phyloP scores from a whole-genome alignment of 2,888 invertebrate genomes.

The Cloeon dipterum region DNA sequence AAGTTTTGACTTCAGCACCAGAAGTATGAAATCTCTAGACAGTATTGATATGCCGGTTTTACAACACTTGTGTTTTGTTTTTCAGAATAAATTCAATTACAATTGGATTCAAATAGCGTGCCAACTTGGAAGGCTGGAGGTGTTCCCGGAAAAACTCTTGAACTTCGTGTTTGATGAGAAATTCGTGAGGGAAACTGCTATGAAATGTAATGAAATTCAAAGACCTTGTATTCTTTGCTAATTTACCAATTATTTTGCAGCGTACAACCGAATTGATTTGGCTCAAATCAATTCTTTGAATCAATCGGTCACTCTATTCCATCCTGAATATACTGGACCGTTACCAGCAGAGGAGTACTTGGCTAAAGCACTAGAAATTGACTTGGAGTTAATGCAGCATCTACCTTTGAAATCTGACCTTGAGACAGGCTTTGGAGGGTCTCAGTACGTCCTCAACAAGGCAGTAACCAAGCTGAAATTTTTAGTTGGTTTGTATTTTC shows the following conservation, averaged over 20 bases:
- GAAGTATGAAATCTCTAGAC: neutral
- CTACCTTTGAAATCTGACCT: constrained; percentile 24
- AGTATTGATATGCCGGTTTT: constrained; percentile 9
- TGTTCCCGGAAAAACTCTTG: no score
- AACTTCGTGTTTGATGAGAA: no score
- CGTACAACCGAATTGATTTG: constrained; percentile 21
- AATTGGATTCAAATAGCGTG: no score
- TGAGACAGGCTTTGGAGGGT: constrained; percentile 29
- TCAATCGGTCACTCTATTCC: constrained; percentile 26
- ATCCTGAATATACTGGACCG: constrained; percentile 20
- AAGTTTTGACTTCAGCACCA: constrained; percentile 18
- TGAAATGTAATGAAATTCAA: no score
- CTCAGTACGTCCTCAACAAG: constrained; percentile 26
- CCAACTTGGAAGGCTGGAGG: no score
- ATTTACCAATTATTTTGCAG: no score
- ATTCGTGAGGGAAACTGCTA: no score
- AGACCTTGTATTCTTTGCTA: constrained; percentile 17
- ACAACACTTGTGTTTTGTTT: constrained; percentile 7
- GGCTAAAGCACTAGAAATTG: constrained; percentile 16
- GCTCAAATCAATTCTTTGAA: constrained; percentile 26
- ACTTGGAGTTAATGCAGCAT: constrained; percentile 16
- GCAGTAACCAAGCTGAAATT: constrained; percentile 22
- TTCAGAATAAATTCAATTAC: no score
- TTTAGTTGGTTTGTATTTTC: constrained; percentile 5
- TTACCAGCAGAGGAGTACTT: constrained; percentile 21